phyloP scores from a whole-genome alignment of 2,113 vertebrate genomes.

The Hipposideros armiger region DNA sequence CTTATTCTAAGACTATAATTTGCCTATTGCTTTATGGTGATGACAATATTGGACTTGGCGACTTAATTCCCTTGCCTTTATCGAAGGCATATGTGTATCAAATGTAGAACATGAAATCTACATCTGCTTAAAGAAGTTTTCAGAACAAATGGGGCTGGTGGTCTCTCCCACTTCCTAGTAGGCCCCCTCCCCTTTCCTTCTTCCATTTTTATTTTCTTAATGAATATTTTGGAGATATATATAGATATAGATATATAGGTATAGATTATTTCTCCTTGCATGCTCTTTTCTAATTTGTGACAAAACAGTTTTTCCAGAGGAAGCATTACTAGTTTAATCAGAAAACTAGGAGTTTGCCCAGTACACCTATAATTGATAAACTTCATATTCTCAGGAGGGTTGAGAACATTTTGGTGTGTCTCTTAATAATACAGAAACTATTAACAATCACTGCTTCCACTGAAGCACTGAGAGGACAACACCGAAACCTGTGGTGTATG shows the following conservation, averaged over 20 bases:
- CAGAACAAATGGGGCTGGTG: background rate
- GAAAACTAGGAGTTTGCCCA: background rate
- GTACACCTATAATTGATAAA: background rate
- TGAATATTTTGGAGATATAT: constrained; percentile 15
- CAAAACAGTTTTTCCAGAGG: constrained; percentile 39
- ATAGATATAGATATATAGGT: no score
- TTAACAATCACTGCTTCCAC: background rate
- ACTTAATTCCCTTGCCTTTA: constrained; percentile 59
- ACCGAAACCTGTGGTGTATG: background rate
- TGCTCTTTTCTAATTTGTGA: constrained; percentile 37
- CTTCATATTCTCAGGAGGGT: background rate
- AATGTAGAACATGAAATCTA: background rate
- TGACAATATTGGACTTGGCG: constrained; percentile 1
- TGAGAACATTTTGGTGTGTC: background rate
- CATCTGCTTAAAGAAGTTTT: background rate
- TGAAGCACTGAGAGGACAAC: background rate
- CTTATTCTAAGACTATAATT: constrained; percentile 47
- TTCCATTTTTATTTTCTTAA: background rate
- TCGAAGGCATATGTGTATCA: constrained; percentile 13
- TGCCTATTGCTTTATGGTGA: constrained; percentile 19
- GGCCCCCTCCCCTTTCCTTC: fast-evolving
- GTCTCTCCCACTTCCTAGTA: background rate
- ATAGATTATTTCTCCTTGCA: background rate
- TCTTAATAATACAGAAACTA: constrained; percentile 20
- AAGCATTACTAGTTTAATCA: constrained; percentile 28